Conservation (phyloP, 2,797 vertebrate genomes). For the Gallinago solitaria region DNA sequence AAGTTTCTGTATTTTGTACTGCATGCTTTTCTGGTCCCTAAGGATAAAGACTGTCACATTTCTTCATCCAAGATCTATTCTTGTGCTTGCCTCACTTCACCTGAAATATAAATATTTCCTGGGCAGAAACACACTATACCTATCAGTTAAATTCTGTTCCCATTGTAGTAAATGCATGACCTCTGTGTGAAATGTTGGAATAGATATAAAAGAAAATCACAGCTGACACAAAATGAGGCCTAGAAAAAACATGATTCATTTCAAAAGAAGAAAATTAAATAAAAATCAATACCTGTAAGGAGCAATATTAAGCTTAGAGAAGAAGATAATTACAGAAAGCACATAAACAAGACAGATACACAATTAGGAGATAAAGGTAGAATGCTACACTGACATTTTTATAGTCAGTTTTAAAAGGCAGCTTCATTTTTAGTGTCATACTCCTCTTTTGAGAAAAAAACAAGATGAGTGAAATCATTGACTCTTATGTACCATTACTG, state of each 20-base stretch:
- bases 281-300: neutral
- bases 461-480: conserved; percentile 27
- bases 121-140: neutral
- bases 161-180: neutral
- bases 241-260: neutral
- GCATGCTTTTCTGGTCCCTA: neutral
- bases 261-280: neutral
- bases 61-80: neutral
- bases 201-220: neutral
- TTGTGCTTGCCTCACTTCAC: neutral
- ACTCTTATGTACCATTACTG: conserved; percentile 19
- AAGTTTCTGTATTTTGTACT: neutral
- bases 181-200: neutral
- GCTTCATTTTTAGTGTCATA: conserved; percentile 13
- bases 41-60: neutral
- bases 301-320: neutral
- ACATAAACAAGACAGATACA: neutral
- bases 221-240: neutral
- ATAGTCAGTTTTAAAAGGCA: neutral
- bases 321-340: neutral
- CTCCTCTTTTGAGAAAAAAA: neutral
- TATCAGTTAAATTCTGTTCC: neutral
- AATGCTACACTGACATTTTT: neutral
- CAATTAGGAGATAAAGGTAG: neutral
- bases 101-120: neutral